Evolutionary conservation across 2,888 invertebrate genomes (phyloP), one percentile per base, ranked within the genome.

Genomic region (Scelioninae gen. 2): DNA sequence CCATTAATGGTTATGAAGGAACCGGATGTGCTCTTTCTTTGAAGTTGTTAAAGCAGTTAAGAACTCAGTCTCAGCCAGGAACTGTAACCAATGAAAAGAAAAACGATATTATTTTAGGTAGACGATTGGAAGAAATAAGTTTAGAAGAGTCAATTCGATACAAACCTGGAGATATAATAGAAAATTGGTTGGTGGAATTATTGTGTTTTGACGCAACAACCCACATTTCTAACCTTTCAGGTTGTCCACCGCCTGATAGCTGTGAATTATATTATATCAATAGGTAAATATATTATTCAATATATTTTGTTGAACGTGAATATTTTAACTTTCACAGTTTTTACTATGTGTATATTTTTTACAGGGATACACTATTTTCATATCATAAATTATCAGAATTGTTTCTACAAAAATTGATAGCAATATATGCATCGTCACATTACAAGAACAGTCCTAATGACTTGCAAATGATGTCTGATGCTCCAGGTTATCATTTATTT

Each of bases 401-500:
- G 1, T 98, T 99, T 86, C 88, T 99, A 7, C 97, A 98, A 80
- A 89, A 95, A 69, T 85, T 99, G 7, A 96, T 99, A 77, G 91
- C 96, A 10, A 91, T 99, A 41, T 98, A 96, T 84, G 98, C 98
- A 0, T 92, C 99, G 0, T 98, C 98, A 4, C 99, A 99, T 88
- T 99, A 99, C 85, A 99, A 94, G 92, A 99, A 99, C 88, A 95
- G 95, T 64, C 99, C 99, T 0, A 98, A 99, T 87, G 99, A 99
- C 88, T 89, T 99, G 39, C 98, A 99, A 88, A 92, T 99, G 90
- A 90, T 99, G 88, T 96, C 98, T 10, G 99, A 99, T 87, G 98
- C 99, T 11, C 98, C 99, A 0, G 97, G 97, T 0, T 99, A 99
- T 87, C 96, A 97, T 85, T 87, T 99, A 63, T 99, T 98, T 87